Base-by-base conservation (phyloP, 37 sponge, comb jelly and placozoan species). In the Dysidea cf. avara region DNA sequence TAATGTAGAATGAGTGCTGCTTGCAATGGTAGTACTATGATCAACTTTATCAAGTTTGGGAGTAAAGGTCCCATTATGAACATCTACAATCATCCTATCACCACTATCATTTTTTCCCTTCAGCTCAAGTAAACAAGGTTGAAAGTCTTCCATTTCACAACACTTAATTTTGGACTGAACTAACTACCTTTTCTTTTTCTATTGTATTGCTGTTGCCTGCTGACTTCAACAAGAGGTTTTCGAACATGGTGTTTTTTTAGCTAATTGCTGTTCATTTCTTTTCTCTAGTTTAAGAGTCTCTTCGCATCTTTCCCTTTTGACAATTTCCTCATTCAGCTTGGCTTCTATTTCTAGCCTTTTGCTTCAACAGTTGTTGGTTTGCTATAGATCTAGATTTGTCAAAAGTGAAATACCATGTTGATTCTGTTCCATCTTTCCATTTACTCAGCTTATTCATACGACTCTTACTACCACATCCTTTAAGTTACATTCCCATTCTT, bases 301-400 rank as follows among this genome's bases (percentile, higher is more conserved):
- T n/a, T n/a, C n/a, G n/a, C n/a, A n/a, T n/a, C n/a, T n/a, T 70
- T 70, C 2, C 12, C 36, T 70, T 70, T 34, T 53, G 32, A 70
- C 35, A 21, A 26, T 53, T 52, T 70, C 22, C 71, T 28, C 6
- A 17, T 29, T 52, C 71, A 24, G 24, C 33, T 53, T 53, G 31
- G 7, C 9, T 50, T 30, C 71, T 22, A 31, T 52, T 52, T 18
- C 3, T 7, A 49, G 4, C 20, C 50, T 70, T 53, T 12, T 31
- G 17, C 16, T 53, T 53, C 5, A 17, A 18, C 2, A 53, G 71
- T 24, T 70, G 71, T 9, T 9, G 5, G 5, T 43, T 43, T 43
- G 5, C 46, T 29, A n/a, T n/a, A n/a, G n/a, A n/a, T 70, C 71
- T 5, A 20, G 6, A 18, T 20, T 28, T 18, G 28, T 39, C 2